Conservation (phyloP, 2,113 vertebrate genomes). For the Chamaea fasciata region DNA sequence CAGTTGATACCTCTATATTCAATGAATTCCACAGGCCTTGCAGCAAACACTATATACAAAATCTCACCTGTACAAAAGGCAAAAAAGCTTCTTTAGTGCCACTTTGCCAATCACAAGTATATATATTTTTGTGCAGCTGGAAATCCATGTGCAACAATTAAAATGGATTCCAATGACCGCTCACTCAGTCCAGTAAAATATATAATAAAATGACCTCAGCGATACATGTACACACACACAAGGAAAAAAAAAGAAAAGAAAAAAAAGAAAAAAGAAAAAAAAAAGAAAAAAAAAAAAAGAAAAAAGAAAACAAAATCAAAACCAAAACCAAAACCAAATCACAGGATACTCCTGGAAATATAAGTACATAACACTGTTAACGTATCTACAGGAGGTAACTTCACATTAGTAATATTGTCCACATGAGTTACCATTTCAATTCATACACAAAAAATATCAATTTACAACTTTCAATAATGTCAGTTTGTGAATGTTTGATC, state of each 20-base stretch:
- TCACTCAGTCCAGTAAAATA: conserved; percentile 79
- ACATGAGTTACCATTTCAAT: conserved; percentile 66
- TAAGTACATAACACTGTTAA: conserved; percentile 79
- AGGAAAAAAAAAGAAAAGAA: not conserved
- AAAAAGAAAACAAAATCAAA: not conserved
- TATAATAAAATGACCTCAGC: conserved; percentile 65
- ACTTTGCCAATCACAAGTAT: conserved; percentile 79
- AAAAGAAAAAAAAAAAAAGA: not conserved
- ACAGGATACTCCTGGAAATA: conserved; percentile 74
- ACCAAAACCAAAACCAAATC: conserved; percentile 33
- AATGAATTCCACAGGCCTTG: conserved; percentile 86
- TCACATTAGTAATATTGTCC: conserved; percentile 65
- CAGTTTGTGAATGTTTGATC: conserved; percentile 66
- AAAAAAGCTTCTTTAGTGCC: conserved; percentile 79
- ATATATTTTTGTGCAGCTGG: conserved; percentile 77
- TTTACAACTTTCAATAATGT: conserved; percentile 60
- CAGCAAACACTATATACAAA: conserved; percentile 87
- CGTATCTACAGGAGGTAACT: conserved; percentile 76
- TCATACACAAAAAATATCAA: conserved; percentile 61
- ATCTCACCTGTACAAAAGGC: conserved; percentile 82
- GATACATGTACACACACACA: conserved; percentile 69
- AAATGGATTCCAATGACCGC: conserved; percentile 77
- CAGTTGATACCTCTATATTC: conserved; percentile 83
- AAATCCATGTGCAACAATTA: conserved; percentile 78
- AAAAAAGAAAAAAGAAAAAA: not conserved